A percentile compares a stretch with the other conserved stretches of the same genome.
Conservation (phyloP, 2,797 vertebrate genomes). For the Xenops minutus region DNA sequence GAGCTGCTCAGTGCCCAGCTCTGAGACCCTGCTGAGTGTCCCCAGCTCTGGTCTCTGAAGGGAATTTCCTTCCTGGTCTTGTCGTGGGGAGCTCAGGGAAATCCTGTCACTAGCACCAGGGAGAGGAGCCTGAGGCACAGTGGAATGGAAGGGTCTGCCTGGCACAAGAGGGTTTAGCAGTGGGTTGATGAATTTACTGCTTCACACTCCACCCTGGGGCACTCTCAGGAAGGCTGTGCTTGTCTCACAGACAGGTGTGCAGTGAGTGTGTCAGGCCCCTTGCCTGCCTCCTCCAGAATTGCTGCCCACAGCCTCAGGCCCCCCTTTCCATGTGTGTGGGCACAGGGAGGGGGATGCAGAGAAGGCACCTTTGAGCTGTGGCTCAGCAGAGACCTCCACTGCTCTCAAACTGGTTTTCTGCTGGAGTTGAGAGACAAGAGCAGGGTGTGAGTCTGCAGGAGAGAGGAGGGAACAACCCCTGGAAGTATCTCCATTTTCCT, state of each 20-base stretch:
- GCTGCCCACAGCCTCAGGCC: background rate
- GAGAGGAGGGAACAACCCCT: background rate
- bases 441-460: background rate
- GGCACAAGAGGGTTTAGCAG: background rate
- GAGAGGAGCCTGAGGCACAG: background rate
- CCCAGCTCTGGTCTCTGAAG: background rate
- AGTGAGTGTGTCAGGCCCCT: background rate
- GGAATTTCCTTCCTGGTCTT: background rate
- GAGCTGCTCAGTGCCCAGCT: constrained; percentile 18
- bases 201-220: background rate
- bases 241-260: background rate
- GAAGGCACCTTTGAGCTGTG: background rate
- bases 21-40: background rate
- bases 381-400: background rate
- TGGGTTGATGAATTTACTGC: background rate
- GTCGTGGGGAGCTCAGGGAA: background rate
- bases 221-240: background rate
- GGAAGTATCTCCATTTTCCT: background rate
- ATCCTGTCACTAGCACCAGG: background rate
- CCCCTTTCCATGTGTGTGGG: background rate
- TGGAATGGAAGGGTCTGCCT: background rate
- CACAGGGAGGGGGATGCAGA: background rate
- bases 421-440: background rate
- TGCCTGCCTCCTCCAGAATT: background rate
- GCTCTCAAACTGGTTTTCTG: background rate